Base-by-base conservation (phyloP, 2,113 vertebrate genomes). In the Sinocyclocheilus anshuiensis region DNA sequence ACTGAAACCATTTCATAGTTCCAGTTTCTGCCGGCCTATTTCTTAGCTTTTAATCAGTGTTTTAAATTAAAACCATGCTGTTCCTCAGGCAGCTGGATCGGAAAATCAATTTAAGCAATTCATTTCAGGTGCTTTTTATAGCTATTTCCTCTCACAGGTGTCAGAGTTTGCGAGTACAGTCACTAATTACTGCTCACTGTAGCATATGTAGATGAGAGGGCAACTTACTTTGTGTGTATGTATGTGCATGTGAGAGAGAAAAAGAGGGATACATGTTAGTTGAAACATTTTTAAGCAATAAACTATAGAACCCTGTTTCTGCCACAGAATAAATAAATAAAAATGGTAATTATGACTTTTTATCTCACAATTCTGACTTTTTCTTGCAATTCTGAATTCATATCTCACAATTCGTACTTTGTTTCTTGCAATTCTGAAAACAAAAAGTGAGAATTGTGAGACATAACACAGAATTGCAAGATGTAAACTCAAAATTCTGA, bases 41-140 rank as follows among this genome's bases (percentile, higher is more conserved):
- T 91, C 84, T 90, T 90, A 88, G 83, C 75, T 88, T 87, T 90
- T 90, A 87, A 89, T 89, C 87, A 88, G 87, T 63, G 89, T 81
- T 45, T 80, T 65, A 84, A 88, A 91, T 91, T 88, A 86, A 42
- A 85, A 82, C 80, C 69, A 57, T 61, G 61, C 87, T 83, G 88
- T 88, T 89, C 85, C 87, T 87, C 83, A 78, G 86, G 89, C 88
- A 89, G 86, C 90, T 88, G 86, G 76, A 88, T 75, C 53, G 82
- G 81, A 91, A 88, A 92, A 92, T 92, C 88, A 88, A 91, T 92
- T 84, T 75, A 63, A 89, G 81, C 77, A 24, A 89, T 88, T 91
- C 33, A 89, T 92, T 89, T 89, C 85, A 86, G 87, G 69, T 87
- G 63, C 89, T 91, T 91, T 88, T 89, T 90, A 87, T 88, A 84